These are phyloP conservation scores for Phalacrocorax pelagicus DNA, from an alignment of 2,113 vertebrate genomes.

Conservation along the genomic window DNA sequence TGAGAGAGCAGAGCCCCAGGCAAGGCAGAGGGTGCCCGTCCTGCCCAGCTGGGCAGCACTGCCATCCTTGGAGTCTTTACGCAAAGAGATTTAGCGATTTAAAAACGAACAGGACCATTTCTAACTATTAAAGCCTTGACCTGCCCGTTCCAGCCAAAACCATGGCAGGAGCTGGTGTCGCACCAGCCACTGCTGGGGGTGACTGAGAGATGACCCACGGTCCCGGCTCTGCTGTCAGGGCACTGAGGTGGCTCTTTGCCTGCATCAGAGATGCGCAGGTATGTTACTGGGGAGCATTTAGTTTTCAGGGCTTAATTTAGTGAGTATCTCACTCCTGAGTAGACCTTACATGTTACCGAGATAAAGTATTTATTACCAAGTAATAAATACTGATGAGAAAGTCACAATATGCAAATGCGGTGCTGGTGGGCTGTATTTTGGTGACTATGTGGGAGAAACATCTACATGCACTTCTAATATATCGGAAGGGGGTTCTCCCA, in stretches of 20 bases:
- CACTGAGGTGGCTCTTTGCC: background rate
- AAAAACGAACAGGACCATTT: background rate
- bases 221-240: rapidly evolving
- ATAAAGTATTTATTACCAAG: background rate
- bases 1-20: background rate
- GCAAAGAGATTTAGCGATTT: background rate
- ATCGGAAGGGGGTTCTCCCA: background rate
- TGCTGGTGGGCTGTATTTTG: background rate
- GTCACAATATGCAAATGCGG: background rate
- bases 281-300: background rate
- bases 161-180: background rate
- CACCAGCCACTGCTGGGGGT: background rate
- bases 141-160: background rate
- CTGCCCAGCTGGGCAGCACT: background rate
- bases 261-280: background rate
- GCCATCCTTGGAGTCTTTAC: background rate
- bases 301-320: background rate
- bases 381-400: background rate
- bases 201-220: rapidly evolving
- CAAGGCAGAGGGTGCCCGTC: background rate
- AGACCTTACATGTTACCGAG: background rate
- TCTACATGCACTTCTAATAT: background rate
- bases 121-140: background rate
- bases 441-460: background rate
- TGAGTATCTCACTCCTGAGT: background rate